phyloP scores from a whole-genome alignment of 2,797 vertebrate species.

The Alcedo quadribrachys region DNA sequence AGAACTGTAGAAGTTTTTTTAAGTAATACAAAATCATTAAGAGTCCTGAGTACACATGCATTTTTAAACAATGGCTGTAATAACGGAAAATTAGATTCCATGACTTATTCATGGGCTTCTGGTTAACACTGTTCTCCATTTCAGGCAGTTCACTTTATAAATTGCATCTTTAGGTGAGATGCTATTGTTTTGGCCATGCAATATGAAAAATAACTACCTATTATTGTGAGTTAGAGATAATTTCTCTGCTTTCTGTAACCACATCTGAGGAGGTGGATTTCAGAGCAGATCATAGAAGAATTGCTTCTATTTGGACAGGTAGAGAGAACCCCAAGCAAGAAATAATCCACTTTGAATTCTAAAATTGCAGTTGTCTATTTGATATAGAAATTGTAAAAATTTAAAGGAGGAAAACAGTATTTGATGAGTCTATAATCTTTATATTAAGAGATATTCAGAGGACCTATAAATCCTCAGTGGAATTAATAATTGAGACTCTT shows the following conservation, averaged over 20 bases:
- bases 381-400: constrained; percentile 66
- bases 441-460: constrained; percentile 70
- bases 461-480: constrained; percentile 72
- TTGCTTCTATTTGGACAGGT: neutral
- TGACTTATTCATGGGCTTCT: constrained; percentile 81
- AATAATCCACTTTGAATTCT: constrained; percentile 33
- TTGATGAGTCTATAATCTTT: constrained; percentile 77
- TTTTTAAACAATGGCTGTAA: constrained; percentile 82
- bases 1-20: constrained; percentile 68
- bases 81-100: constrained; percentile 81
- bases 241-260: neutral
- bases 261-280: neutral
- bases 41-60: constrained; percentile 74
- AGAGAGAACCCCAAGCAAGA: neutral
- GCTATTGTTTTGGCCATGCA: neutral
- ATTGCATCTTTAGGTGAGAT: constrained; percentile 62
- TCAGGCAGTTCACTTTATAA: constrained; percentile 68
- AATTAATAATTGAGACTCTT: constrained; percentile 79
- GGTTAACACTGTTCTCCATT: constrained; percentile 70
- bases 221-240: neutral
- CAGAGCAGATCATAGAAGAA: neutral
- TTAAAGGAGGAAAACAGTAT: constrained; percentile 71
- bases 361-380: constrained; percentile 23
- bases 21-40: constrained; percentile 79
- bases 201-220: constrained; percentile 5